phyloP scores from a whole-genome alignment of 2,113 vertebrate species.

The Cyanoramphus novaezelandiae region DNA sequence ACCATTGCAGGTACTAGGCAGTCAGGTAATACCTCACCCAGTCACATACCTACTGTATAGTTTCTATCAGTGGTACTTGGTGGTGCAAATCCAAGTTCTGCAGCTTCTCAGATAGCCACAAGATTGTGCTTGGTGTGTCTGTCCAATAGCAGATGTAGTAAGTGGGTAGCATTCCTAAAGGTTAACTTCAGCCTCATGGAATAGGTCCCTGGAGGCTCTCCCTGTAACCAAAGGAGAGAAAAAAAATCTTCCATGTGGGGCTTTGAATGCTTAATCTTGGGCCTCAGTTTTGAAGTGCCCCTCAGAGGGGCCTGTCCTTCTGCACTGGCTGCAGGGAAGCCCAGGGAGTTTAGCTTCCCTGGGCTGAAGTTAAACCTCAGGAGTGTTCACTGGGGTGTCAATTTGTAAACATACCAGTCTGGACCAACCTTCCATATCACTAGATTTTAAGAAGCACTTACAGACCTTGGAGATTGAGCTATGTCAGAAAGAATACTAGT shows the following conservation, averaged over 20 bases:
- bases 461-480: background rate
- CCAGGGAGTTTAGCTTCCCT: background rate
- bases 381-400: background rate
- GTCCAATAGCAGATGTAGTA: background rate
- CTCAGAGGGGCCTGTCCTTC: background rate
- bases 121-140: background rate
- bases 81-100: background rate
- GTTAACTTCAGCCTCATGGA: background rate
- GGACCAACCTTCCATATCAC: background rate
- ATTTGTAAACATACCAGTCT: background rate
- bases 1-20: rapidly evolving
- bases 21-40: background rate
- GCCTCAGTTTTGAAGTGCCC: background rate
- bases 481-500: background rate
- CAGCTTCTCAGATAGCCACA: background rate
- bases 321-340: background rate
- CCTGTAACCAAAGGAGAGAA: background rate
- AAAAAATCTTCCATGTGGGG: background rate
- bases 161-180: background rate
- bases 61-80: background rate
- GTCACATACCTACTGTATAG: background rate
- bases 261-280: background rate
- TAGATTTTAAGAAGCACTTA: background rate
- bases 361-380: background rate
- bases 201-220: background rate